Conservation (phyloP, 2,797 vertebrate species). For the Sylvilagus floridanus region DNA sequence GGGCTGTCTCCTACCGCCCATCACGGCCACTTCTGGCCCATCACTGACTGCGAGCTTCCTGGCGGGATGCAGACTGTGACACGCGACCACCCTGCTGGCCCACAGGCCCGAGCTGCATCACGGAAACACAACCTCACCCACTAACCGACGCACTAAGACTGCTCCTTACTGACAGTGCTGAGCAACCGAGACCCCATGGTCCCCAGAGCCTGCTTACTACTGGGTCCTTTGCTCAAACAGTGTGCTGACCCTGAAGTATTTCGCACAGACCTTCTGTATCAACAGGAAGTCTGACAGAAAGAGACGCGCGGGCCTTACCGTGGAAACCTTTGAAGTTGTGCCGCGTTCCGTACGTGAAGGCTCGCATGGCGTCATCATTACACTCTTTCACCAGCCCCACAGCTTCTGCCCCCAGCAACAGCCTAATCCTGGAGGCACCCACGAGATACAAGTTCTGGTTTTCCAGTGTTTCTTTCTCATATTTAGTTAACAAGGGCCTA, state of each 20-base stretch:
- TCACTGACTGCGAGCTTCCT: no score
- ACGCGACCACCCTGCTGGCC: no score
- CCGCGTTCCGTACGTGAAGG: conserved; percentile 92
- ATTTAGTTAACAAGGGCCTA: conserved; percentile 89
- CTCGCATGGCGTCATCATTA: conserved; percentile 93
- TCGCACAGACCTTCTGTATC: not conserved
- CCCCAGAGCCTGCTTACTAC: not conserved
- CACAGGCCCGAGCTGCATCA: no score
- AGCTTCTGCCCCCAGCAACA: conserved; percentile 95
- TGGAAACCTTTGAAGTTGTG: conserved; percentile 93
- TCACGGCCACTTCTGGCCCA: no score
- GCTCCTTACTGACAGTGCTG: not conserved
- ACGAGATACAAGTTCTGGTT: conserved; percentile 94
- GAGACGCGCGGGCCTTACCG: conserved; percentile 85
- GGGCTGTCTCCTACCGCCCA: no score
- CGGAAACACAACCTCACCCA: not conserved
- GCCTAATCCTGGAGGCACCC: conserved; percentile 90
- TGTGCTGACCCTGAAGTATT: not conserved
- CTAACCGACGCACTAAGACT: not conserved
- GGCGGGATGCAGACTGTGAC: no score
- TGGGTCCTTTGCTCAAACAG: not conserved
- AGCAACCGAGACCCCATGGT: not conserved
- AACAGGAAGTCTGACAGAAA: not conserved
- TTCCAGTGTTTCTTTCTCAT: conserved; percentile 85
- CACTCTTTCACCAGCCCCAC: conserved; percentile 96